Conservation (phyloP, 2,888 invertebrate genomes). For the Molanna angustata region DNA sequence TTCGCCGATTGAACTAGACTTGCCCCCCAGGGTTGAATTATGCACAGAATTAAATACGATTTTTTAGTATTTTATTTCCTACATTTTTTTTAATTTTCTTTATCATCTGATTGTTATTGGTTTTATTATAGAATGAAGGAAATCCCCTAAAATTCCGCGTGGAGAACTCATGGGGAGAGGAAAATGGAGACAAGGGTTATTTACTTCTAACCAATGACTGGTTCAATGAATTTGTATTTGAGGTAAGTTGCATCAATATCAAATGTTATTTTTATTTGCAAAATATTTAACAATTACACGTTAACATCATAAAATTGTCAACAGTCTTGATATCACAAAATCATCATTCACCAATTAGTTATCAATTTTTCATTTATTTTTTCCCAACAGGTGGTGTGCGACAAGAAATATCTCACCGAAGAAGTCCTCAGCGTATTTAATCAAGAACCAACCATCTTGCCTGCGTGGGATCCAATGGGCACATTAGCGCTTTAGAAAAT, state of each 20-base stretch:
- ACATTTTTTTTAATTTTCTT: too few relatives aligned
- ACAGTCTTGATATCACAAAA: not conserved
- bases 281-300: not conserved
- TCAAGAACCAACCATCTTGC: constrained; percentile 72
- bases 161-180: constrained; percentile 91
- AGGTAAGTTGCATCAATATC: constrained; percentile 43
- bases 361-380: not conserved
- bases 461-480: constrained; percentile 95
- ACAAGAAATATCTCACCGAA: constrained; percentile 74
- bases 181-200: constrained; percentile 84
- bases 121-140: constrained; percentile 53
- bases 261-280: not conserved
- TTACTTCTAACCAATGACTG: constrained; percentile 78
- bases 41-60: too few relatives aligned
- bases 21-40: too few relatives aligned
- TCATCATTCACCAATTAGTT: not conserved
- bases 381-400: constrained; percentile 77
- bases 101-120: too few relatives aligned
- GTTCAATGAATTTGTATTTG: constrained; percentile 86
- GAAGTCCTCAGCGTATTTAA: constrained; percentile 74
- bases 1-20: too few relatives aligned
- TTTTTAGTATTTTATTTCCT: too few relatives aligned
- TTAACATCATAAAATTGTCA: not conserved
- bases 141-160: constrained; percentile 76
- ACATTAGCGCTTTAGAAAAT: constrained; percentile 74